Evolutionary conservation across 2,113 vertebrate species (phyloP).

Genomic region (Zosterops hypoxanthus): DNA sequence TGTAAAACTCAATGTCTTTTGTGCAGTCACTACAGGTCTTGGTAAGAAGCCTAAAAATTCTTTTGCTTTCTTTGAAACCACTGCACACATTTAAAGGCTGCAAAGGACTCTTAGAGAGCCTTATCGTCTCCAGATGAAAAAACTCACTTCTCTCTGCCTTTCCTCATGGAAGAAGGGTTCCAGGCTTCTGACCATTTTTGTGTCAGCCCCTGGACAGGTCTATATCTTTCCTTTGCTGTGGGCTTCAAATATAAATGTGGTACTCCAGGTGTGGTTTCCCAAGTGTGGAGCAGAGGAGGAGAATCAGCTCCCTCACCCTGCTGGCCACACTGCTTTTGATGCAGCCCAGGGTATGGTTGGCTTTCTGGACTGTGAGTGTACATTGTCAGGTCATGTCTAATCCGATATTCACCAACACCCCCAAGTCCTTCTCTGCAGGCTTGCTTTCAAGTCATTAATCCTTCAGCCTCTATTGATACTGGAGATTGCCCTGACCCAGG

Average conservation of each 20-base stretch:
- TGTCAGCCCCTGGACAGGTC: neutral
- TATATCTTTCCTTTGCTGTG: neutral
- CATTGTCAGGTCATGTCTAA: neutral
- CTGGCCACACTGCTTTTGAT: neutral
- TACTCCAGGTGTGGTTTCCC: neutral
- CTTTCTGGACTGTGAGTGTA: neutral
- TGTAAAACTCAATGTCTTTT: neutral
- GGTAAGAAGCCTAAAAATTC: neutral
- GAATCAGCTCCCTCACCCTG: neutral
- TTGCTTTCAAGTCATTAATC: neutral
- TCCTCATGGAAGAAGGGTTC: neutral
- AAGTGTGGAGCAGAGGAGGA: neutral
- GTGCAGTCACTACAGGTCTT: rapidly evolving
- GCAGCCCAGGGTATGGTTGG: rapidly evolving
- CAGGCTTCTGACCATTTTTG: neutral
- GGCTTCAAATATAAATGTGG: neutral
- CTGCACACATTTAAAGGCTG: neutral
- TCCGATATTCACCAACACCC: neutral
- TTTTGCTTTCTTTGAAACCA: neutral
- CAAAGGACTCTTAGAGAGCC: neutral
- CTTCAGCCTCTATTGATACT: neutral
- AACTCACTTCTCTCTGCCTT: neutral
- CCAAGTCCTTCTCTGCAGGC: neutral
- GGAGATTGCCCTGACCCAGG: neutral
- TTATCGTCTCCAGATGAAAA: neutral